phyloP scores from a whole-genome alignment of 2,888 invertebrate species.

The Andrena fulva region DNA sequence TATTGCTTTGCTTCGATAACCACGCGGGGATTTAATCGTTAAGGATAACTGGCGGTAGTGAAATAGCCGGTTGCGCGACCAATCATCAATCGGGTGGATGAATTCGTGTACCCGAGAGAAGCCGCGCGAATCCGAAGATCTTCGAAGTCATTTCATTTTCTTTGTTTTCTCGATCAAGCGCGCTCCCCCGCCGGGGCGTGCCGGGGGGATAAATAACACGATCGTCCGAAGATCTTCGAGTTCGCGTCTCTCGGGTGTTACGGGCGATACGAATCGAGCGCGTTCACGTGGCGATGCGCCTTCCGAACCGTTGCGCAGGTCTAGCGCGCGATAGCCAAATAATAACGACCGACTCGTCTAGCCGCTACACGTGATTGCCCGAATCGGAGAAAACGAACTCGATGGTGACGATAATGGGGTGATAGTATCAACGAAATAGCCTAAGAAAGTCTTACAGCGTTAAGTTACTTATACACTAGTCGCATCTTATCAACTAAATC shows the following conservation, averaged over 20 bases:
- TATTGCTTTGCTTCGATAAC: constrained; percentile 49
- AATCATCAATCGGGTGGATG: constrained; percentile 71
- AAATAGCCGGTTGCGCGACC: constrained; percentile 83
- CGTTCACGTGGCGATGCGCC: not conserved
- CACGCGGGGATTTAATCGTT: constrained; percentile 52
- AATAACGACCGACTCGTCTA: constrained; percentile 23
- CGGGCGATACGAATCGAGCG: constrained; percentile 22
- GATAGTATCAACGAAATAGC: constrained; percentile 71
- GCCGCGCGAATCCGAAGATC: constrained; percentile 33
- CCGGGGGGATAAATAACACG: constrained; percentile 13
- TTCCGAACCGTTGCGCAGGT: constrained; percentile 36
- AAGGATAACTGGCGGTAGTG: constrained; percentile 80
- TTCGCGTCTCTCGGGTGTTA: not conserved
- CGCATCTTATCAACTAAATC: constrained; percentile 64
- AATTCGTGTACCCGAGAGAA: constrained; percentile 42
- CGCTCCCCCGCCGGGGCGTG: too few species aligned
- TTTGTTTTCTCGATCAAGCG: not conserved
- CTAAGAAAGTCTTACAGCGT: constrained; percentile 69
- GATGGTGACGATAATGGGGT: constrained; percentile 71
- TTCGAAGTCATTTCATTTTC: constrained; percentile 27
- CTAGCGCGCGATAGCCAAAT: constrained; percentile 17
- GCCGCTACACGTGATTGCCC: constrained; percentile 55
- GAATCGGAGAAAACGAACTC: constrained; percentile 61
- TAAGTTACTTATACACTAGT: constrained; percentile 74
- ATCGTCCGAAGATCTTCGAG: constrained; percentile 25